Evolutionary conservation across 1,140 invertebrate species (phyloP).

Genomic region (Dendrolimus punctatus): DNA sequence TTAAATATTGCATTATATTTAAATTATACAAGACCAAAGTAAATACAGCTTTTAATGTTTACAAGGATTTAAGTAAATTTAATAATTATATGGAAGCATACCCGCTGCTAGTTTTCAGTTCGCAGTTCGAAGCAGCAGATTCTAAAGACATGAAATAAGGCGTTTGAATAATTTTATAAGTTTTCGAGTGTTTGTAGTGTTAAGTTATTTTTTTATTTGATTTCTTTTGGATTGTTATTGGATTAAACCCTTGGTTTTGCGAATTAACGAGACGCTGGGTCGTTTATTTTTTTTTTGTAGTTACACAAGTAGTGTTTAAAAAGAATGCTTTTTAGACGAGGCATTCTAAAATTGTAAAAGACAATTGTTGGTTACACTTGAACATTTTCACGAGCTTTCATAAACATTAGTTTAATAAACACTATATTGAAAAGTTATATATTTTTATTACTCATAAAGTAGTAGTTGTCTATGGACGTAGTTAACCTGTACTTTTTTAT

Average conservation of each 20-base stretch:
- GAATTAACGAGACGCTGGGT: constrained; percentile 12
- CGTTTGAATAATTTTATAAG: constrained; percentile 41
- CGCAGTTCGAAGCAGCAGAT: constrained; percentile 50
- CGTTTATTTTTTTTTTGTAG: background rate
- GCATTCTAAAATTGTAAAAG: constrained; percentile 26
- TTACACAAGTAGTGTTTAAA: too few relatives aligned
- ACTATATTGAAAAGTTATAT: constrained; percentile 44
- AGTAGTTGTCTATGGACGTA: constrained; percentile 25
- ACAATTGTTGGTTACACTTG: constrained; percentile 4
- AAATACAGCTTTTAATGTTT: too few relatives aligned
- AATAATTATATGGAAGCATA: background rate
- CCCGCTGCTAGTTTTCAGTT: background rate
- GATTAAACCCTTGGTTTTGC: constrained; percentile 12
- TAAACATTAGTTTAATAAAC: constrained; percentile 47
- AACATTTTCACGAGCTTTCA: constrained; percentile 65
- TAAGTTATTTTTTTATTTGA: constrained; percentile 22
- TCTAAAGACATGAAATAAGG: constrained; percentile 58
- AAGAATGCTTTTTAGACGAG: constrained; percentile 16
- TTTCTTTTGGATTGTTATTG: constrained; percentile 7
- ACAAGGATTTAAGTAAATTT: too few relatives aligned
- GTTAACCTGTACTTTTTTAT: too few relatives aligned
- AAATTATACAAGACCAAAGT: too few relatives aligned
- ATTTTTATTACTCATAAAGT: constrained; percentile 67
- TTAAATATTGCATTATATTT: too few relatives aligned
- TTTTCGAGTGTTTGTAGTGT: constrained; percentile 50